Evolutionary conservation across 2,113 vertebrate genomes (phyloP).

Genomic region (Mus spicilegus): DNA sequence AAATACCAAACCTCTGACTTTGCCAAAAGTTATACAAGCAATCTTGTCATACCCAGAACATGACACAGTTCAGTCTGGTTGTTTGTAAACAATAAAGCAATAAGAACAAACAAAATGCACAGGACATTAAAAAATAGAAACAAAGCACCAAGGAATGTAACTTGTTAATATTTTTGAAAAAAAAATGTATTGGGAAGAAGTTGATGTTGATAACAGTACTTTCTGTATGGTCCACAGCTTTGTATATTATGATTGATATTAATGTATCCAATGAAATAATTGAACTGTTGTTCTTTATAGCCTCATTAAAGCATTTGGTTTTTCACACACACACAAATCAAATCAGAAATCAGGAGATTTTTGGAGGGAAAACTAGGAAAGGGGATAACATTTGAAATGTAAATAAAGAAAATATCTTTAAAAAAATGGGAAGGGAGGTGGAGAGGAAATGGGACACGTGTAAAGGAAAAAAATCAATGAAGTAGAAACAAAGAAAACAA

Average conservation of each 20-base stretch:
- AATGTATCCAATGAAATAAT: slow-evolving; percentile 90
- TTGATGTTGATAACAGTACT: slow-evolving; percentile 88
- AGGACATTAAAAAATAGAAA: slow-evolving; percentile 86
- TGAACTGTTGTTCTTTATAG: slow-evolving; percentile 90
- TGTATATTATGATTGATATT: slow-evolving; percentile 90
- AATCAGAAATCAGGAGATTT: no score
- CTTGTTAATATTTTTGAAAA: slow-evolving; percentile 87
- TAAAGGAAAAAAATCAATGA: no score
- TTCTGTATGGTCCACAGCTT: slow-evolving; percentile 90
- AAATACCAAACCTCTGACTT: slow-evolving; percentile 88
- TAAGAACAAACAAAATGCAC: slow-evolving; percentile 87
- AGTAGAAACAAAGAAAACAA: no score
- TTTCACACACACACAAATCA: slow-evolving; percentile 81
- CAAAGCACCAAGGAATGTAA: slow-evolving; percentile 91
- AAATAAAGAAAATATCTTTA: no score
- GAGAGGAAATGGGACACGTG: no score
- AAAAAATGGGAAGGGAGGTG: no score
- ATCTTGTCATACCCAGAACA: slow-evolving; percentile 82
- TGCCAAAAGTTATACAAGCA: slow-evolving; percentile 84
- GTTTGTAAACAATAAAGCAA: slow-evolving; percentile 89
- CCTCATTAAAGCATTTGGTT: slow-evolving; percentile 91
- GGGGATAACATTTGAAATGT: no score
- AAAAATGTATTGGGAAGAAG: slow-evolving; percentile 89
- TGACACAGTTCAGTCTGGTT: slow-evolving; percentile 84
- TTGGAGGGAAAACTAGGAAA: no score